Conservation (phyloP, 2,797 vertebrate genomes). For the Acrocephalus scirpaceus region DNA sequence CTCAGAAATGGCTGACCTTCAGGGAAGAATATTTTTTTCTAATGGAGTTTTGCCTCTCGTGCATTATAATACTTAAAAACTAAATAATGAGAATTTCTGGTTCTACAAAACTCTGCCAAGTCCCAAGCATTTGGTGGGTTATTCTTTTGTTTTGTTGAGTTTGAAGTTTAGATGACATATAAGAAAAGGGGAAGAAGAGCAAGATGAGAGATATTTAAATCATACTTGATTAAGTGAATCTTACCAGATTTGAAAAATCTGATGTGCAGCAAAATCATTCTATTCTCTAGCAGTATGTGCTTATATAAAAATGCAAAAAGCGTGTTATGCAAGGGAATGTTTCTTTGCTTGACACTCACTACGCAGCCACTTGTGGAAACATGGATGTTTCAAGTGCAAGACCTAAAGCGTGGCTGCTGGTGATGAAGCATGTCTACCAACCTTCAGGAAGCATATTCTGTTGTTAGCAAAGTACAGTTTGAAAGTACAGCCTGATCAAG, state of each 20-base stretch:
- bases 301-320: slow-evolving; percentile 50
- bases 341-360: slow-evolving; percentile 31
- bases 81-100: not conserved
- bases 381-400: not conserved
- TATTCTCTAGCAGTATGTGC: not conserved
- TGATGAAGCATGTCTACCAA: not conserved
- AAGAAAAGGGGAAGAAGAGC: not conserved
- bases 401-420: not conserved
- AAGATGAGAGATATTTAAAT: not conserved
- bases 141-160: not conserved
- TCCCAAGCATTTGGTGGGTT: not conserved
- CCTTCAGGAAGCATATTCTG: not conserved
- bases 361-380: slow-evolving; percentile 45
- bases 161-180: not conserved
- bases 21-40: not conserved
- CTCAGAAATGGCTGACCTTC: not conserved
- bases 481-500: slow-evolving; percentile 1
- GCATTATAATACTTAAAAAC: not conserved
- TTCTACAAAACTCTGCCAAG: not conserved
- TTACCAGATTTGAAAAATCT: not conserved
- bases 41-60: not conserved
- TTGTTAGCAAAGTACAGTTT: not conserved
- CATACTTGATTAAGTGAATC: not conserved
- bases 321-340: slow-evolving; percentile 22
- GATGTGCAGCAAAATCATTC: not conserved